Conservation (phyloP, 1,140 invertebrate species). For the Zaprionus davidi region DNA sequence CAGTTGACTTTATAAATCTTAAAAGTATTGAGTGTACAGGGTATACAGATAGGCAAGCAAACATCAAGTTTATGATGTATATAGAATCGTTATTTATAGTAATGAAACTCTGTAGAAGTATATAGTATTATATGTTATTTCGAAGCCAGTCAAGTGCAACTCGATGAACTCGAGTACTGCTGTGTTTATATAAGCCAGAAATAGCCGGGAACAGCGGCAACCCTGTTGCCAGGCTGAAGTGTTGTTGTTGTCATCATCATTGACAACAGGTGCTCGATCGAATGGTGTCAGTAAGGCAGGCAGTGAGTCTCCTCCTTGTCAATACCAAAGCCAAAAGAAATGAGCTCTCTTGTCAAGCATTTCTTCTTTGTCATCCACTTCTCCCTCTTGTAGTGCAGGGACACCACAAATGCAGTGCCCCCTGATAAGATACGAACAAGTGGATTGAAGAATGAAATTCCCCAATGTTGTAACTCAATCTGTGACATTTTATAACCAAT, state of each 20-base stretch:
- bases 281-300: conserved; percentile 40
- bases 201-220: background rate
- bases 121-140: background rate
- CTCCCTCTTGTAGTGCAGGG: conserved; percentile 34
- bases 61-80: no score
- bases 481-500: background rate
- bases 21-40: no score
- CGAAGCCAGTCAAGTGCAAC: background rate
- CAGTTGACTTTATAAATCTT: no score
- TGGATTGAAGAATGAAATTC: background rate
- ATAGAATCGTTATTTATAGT: background rate
- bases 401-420: conserved; percentile 25
- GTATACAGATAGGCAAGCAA: background rate
- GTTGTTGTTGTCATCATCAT: conserved; percentile 9
- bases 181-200: background rate
- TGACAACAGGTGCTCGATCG: conserved; percentile 5
- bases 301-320: conserved; percentile 21
- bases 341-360: background rate
- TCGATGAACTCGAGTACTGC: background rate
- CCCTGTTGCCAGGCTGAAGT: background rate
- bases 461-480: background rate
- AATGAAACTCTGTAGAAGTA: background rate
- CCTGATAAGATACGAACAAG: conserved; percentile 55
- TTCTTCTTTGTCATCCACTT: background rate
- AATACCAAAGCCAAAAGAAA: conserved; percentile 41